phyloP scores from a whole-genome alignment of 2,888 invertebrate genomes.

The Esperia sulphurella region DNA sequence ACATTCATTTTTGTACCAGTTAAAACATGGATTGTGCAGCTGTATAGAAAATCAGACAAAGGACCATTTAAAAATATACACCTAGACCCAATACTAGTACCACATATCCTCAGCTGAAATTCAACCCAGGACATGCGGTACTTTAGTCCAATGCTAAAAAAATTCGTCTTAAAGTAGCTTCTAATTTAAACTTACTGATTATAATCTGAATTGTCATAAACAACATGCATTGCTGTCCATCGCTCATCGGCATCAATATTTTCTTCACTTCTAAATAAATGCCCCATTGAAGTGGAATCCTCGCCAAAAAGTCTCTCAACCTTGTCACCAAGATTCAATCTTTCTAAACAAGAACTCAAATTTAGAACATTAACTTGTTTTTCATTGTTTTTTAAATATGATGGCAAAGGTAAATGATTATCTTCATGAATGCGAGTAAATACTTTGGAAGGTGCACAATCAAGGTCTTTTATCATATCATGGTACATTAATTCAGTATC shows the following conservation, averaged over 20 bases:
- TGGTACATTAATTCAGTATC: slow-evolving; percentile 72
- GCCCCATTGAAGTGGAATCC: slow-evolving; percentile 38
- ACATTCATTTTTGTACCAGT: no score
- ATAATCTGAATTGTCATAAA: slow-evolving; percentile 60
- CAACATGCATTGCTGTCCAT: slow-evolving; percentile 63
- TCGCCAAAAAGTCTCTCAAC: slow-evolving; percentile 27
- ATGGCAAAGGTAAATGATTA: slow-evolving; percentile 56
- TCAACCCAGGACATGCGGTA: no score
- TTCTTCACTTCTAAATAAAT: slow-evolving; percentile 53
- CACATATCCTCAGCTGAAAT: no score
- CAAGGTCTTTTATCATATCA: slow-evolving; percentile 43
- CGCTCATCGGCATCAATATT: slow-evolving; percentile 33
- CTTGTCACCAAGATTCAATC: slow-evolving; percentile 34
- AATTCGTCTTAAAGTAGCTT: no score
- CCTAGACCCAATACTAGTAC: no score
- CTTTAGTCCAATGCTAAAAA: no score
- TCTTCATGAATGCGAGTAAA: slow-evolving; percentile 82
- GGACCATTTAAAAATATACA: no score
- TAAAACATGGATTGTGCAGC: no score
- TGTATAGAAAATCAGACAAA: no score
- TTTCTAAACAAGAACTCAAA: slow-evolving; percentile 37
- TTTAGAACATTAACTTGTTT: slow-evolving; percentile 16
- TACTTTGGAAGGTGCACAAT: slow-evolving; percentile 44
- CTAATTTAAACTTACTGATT: slow-evolving; percentile 66
- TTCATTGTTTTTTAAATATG: slow-evolving; percentile 26